phyloP scores from a whole-genome alignment of 1,140 invertebrate species.

The Camponotus pennsylvanicus region DNA sequence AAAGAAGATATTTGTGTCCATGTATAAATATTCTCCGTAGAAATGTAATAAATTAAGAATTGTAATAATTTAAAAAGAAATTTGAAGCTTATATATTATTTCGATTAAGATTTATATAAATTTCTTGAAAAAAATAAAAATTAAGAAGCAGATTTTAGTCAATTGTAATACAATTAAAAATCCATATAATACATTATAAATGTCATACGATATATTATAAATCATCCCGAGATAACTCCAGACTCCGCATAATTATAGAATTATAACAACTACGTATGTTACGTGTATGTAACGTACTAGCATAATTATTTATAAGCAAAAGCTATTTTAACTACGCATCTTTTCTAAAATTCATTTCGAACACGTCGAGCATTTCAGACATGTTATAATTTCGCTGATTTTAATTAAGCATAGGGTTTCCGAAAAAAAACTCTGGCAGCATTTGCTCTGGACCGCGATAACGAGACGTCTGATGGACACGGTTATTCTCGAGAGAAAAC shows the following conservation, averaged over 20 bases:
- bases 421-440: conserved; percentile 70
- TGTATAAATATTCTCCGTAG: background rate
- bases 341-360: conserved; percentile 37
- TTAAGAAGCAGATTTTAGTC: background rate
- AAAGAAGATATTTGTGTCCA: background rate
- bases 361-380: conserved; percentile 7
- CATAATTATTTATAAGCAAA: background rate
- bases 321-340: background rate
- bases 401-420: conserved; percentile 79
- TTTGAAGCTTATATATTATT: background rate
- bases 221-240: background rate
- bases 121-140: too few relatives aligned
- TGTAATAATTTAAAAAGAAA: background rate
- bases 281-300: background rate
- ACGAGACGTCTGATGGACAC: conserved; percentile 85
- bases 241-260: background rate
- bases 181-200: too few relatives aligned
- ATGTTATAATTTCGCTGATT: conserved; percentile 78
- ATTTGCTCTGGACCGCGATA: conserved; percentile 73
- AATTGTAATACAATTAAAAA: background rate
- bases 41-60: background rate
- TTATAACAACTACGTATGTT: background rate
- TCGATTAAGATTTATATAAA: background rate
- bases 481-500: conserved; percentile 82
- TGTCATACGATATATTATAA: background rate